Evolutionary conservation across 2,888 invertebrate genomes (phyloP).

Genomic region (Piscicola geometra): DNA sequence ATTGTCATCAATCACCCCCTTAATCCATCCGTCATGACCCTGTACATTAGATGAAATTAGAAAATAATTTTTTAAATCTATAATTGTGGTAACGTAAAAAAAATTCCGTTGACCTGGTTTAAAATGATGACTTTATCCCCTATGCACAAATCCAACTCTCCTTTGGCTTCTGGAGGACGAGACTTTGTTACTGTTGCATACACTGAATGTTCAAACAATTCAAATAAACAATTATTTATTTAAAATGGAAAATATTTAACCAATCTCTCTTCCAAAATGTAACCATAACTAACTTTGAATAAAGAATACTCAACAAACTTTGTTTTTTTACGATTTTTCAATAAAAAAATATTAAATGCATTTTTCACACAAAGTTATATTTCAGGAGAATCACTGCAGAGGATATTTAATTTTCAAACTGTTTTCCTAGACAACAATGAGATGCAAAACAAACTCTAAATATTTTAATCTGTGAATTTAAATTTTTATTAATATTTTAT

Average conservation of each 20-base stretch:
- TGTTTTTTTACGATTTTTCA: no score
- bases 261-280: neutral
- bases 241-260: neutral
- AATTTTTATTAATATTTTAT: no score
- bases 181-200: constrained; percentile 20
- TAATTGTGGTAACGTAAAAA: no score
- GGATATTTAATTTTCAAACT: no score
- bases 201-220: constrained; percentile 1
- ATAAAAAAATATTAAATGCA: no score
- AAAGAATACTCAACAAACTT: no score
- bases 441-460: no score
- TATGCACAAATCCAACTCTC: constrained; percentile 20
- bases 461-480: no score
- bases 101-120: constrained; percentile 13
- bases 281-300: no score
- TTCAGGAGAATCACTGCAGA: no score
- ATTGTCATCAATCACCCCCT: constrained; percentile 16
- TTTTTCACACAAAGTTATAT: no score
- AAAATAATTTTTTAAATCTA: neutral
- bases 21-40: constrained; percentile 20
- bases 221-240: neutral
- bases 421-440: no score
- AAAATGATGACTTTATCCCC: constrained; percentile 18
- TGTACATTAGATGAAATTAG: constrained; percentile 11
- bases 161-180: constrained; percentile 20